phyloP scores from a whole-genome alignment of 2,113 vertebrate genomes.

The Hippoglossus stenolepis region DNA sequence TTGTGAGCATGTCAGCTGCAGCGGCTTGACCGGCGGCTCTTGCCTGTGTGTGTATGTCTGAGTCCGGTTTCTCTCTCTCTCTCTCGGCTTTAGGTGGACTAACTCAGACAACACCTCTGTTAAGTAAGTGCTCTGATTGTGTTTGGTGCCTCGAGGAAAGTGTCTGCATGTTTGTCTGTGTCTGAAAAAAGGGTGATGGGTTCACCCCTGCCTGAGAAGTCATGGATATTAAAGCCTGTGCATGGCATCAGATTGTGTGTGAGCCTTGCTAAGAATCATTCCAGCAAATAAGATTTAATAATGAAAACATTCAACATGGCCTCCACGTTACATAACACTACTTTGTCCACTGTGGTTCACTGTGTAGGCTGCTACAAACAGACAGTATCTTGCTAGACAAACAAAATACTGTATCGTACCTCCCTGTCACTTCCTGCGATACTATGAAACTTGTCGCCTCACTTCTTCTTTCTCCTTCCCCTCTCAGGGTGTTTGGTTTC shows the following conservation, averaged over 20 bases:
- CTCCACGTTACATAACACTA: no score
- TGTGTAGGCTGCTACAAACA: no score
- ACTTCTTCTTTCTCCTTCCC: not conserved
- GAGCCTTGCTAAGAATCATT: constrained; percentile 24
- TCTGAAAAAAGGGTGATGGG: not conserved
- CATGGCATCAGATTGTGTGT: constrained; percentile 60
- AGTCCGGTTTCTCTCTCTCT: constrained; percentile 66
- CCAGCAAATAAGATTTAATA: constrained; percentile 31
- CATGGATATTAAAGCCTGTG: constrained; percentile 37
- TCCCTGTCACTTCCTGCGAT: no score
- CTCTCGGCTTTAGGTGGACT: constrained; percentile 87
- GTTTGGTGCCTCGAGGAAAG: constrained; percentile 16
- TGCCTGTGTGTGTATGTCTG: constrained; percentile 51
- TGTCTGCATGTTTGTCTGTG: constrained; percentile 26
- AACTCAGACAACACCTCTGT: constrained; percentile 87
- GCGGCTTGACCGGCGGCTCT: constrained; percentile 44
- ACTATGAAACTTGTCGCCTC: not conserved
- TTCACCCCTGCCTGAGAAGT: not conserved
- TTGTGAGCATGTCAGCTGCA: constrained; percentile 45
- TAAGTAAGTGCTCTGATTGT: constrained; percentile 86
- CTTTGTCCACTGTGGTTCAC: not conserved
- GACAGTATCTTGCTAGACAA: no score
- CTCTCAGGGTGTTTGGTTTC: constrained; percentile 90
- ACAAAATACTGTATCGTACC: no score
- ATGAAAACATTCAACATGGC: constrained; percentile 1